Evolutionary conservation across 2,113 vertebrate species (phyloP).

Genomic region (Ovibos moschatus): DNA sequence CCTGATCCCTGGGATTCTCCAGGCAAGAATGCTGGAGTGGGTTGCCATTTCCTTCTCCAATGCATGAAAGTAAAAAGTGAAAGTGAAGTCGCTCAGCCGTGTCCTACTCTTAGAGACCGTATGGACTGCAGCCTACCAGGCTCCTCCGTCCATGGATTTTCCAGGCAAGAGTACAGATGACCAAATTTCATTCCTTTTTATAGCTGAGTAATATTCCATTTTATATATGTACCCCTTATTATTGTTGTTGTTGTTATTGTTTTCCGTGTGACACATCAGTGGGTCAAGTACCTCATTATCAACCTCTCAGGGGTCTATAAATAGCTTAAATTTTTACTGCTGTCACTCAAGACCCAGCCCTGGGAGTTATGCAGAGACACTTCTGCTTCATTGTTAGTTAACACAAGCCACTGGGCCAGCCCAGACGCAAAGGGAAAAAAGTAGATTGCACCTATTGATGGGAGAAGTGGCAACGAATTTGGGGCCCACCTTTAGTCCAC

Average conservation of each 20-base stretch:
- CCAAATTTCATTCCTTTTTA: background rate
- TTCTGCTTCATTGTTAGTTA: background rate
- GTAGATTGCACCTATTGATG: no score
- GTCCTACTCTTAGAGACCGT: no score
- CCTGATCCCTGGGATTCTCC: rapidly evolving
- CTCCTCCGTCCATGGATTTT: no score
- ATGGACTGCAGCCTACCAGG: no score
- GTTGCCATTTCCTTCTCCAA: no score
- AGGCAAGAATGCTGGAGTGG: no score
- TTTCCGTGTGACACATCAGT: background rate
- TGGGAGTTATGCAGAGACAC: no score
- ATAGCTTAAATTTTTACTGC: background rate
- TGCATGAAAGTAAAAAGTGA: no score
- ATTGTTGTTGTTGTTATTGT: background rate
- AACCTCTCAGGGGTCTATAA: background rate
- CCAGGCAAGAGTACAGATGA: background rate
- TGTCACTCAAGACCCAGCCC: background rate
- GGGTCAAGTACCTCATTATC: no score
- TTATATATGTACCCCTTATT: background rate
- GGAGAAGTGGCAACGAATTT: background rate
- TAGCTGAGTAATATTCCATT: background rate
- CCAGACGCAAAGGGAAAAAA: background rate
- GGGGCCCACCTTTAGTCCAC: background rate
- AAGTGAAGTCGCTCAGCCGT: no score
- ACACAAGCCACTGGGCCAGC: background rate